Conservation (phyloP, 2,888 invertebrate species). For the Antitype chi region DNA sequence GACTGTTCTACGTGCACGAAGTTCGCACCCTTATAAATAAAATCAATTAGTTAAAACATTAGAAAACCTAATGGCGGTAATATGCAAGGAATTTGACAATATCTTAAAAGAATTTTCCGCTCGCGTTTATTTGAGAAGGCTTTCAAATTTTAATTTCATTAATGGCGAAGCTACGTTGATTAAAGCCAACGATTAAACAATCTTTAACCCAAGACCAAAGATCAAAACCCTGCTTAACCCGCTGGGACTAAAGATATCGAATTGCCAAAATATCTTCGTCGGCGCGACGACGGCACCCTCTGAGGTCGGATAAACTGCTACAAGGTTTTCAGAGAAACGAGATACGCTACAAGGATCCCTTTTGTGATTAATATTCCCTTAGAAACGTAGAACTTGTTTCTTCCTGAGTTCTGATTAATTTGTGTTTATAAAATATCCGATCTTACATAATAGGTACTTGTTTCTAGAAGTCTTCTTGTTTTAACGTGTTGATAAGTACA, state of each 20-base stretch:
- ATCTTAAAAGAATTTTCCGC: constrained; percentile 55
- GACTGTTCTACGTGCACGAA: constrained; percentile 25
- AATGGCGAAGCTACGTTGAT: constrained; percentile 73
- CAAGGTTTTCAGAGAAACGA: constrained; percentile 71
- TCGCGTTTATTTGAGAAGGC: constrained; percentile 58
- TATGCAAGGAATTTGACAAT: constrained; percentile 37
- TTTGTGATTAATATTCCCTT: constrained; percentile 70
- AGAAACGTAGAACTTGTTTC: constrained; percentile 51
- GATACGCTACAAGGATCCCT: constrained; percentile 64
- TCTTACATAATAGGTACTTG: not conserved
- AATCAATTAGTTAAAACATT: constrained; percentile 38
- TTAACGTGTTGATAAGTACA: not conserved
- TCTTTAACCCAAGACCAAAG: constrained; percentile 76
- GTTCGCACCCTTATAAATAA: constrained; percentile 24
- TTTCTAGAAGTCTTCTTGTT: not conserved
- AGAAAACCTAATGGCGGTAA: constrained; percentile 21
- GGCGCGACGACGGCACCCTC: constrained; percentile 64
- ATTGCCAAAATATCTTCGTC: constrained; percentile 76
- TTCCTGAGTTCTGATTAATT: constrained; percentile 57
- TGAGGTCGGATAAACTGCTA: constrained; percentile 71
- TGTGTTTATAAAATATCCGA: constrained; percentile 34
- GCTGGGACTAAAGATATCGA: constrained; percentile 75
- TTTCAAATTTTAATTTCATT: constrained; percentile 71
- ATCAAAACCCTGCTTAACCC: constrained; percentile 77
- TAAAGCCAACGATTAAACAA: constrained; percentile 78